Conservation (phyloP, 1,140 invertebrate genomes). For the Lepidotrigona ventralis region DNA sequence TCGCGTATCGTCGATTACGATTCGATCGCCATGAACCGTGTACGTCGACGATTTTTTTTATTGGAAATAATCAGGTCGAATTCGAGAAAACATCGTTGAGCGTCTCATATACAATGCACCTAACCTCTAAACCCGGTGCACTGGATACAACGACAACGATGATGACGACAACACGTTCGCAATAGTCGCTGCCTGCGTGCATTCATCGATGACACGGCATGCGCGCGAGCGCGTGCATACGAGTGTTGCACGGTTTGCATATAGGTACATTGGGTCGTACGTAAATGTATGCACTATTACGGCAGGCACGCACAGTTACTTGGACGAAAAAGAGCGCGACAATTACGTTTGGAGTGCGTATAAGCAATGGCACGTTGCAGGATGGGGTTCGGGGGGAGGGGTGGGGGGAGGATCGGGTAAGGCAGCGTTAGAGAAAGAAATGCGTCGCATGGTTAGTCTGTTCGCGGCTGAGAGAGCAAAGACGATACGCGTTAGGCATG, state of each 20-base stretch:
- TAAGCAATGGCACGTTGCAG: conserved; percentile 21
- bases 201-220: conserved; percentile 51
- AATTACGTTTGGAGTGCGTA: conserved; percentile 43
- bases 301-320: conserved; percentile 54
- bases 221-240: background rate
- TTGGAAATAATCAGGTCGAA: background rate
- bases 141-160: conserved; percentile 55
- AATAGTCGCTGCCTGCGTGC: conserved; percentile 54
- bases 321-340: conserved; percentile 60
- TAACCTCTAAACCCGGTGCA: conserved; percentile 50
- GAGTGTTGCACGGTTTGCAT: background rate
- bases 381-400: background rate
- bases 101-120: background rate
- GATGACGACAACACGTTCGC: conserved; percentile 57
- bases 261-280: background rate
- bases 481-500: conserved; percentile 2
- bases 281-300: conserved; percentile 48
- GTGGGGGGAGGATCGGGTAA: conserved; percentile 22
- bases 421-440: conserved; percentile 58
- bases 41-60: background rate
- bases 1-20: background rate
- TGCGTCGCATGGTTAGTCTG: background rate
- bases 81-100: conserved; percentile 5
- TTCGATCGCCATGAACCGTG: background rate
- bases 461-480: background rate